A percentile compares a stretch with the other conserved stretches of the same genome.
phyloP scores from a whole-genome alignment of 2,797 vertebrate genomes.

The Poeciliopsis paucimaculata region DNA sequence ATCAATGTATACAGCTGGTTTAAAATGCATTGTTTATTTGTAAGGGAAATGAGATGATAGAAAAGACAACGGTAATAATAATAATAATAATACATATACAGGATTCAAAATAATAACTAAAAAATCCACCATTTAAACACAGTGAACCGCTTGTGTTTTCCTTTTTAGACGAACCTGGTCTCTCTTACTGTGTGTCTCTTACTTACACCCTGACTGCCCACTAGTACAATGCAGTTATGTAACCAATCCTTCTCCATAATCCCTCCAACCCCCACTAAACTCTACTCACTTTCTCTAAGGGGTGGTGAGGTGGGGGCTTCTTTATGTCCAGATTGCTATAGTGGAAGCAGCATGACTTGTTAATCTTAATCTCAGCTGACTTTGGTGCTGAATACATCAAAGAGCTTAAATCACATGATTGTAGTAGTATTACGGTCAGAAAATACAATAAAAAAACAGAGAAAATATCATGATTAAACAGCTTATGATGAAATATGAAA shows the following conservation, averaged over 20 bases:
- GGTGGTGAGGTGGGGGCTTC: conserved; percentile 9
- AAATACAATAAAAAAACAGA: not conserved
- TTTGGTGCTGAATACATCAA: conserved; percentile 33
- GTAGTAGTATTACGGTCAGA: not conserved
- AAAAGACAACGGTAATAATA: too few species aligned
- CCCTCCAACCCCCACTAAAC: conserved; percentile 35
- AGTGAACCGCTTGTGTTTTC: not conserved
- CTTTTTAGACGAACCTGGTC: not conserved
- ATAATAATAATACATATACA: too few species aligned
- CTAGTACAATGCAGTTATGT: conserved; percentile 79
- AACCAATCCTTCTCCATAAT: conserved; percentile 75
- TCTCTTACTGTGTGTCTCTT: not conserved
- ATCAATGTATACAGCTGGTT: too few species aligned
- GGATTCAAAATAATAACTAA: not conserved
- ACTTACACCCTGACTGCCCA: conserved; percentile 28
- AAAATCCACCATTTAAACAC: not conserved
- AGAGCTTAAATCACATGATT: conserved; percentile 19
- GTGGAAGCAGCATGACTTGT: conserved; percentile 56
- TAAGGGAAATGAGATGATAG: too few species aligned
- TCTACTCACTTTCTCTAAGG: conserved; percentile 2
- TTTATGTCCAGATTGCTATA: conserved; percentile 64
- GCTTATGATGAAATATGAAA: not conserved
- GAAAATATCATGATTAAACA: not conserved
- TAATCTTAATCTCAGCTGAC: conserved; percentile 65
- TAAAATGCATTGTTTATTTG: too few species aligned